Base-by-base conservation (phyloP, 2,113 vertebrate species). In the Hydrochoerus hydrochaeris region DNA sequence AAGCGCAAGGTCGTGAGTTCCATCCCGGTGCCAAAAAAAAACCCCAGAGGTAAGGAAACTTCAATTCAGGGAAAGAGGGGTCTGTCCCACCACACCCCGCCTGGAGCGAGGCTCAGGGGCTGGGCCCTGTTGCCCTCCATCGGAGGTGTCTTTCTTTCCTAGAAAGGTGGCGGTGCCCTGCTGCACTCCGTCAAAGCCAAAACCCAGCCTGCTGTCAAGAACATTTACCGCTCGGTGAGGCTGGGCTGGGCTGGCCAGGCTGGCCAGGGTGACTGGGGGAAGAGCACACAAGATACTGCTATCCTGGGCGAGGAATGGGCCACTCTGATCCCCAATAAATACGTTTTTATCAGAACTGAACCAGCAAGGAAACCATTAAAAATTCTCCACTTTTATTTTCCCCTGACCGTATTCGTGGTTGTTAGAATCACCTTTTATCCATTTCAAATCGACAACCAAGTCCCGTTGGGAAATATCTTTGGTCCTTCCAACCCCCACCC, bases 131-230 rank as follows among this genome's bases (percentile, higher is more conserved):
- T 1, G 65, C 58, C 84, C 41, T 11, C 35, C 58, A 14, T 71
- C 44, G 80, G n/a, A n/a, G n/a, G 5, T 22, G 2, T 90, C 54
- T 62, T 91, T 35, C 88, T 60, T 95, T 97, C 30, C 96, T 97
- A 99, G 99, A 99, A 99, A 98, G 99, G 99, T 32, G 99, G 99
- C 0, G 99, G 99, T 24, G 99, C 99, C 3, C 97, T 99, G 77
- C 98, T 99, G 82, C 98, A 99, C 89, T 99, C 99, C 0, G 98
- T 99, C 97, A 99, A 98, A 97, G 98, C 98, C 97, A 99, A 99
- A 97, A 98, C 99, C 62, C 99, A 98, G 35, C 98, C 98, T n/a
- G 98, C 98, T 0, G 97, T 98, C 78, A 98, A 41, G 97, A 98
- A 98, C 97, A 98, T 99, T 97, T 99, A 98, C 89, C 98, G 98